Base-by-base conservation (phyloP, 2,888 invertebrate genomes). In the Stenurella melanura region DNA sequence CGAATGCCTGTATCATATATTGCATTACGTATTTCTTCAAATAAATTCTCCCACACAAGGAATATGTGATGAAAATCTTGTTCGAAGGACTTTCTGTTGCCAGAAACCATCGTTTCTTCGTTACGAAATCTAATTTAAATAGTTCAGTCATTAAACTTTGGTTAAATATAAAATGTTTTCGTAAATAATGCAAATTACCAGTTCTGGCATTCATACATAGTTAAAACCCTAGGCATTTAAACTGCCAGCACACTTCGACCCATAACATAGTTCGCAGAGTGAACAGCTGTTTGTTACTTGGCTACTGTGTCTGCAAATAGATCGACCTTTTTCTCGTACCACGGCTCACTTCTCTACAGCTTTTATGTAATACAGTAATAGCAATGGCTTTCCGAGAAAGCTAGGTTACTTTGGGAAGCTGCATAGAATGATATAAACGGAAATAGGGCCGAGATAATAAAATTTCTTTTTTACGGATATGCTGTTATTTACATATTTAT, bases 251-350 rank as follows among this genome's bases (percentile, higher is more conserved):
- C 61, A 26, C 70, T 19, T n/a, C 42, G 19, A 60, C n/a, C 19
- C 58, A 60, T 70, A 58, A 70, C 34, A 64, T 64, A 42, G 42
- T 60, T 60, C 60, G 21, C 34, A 60, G 19, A 64, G 11, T 38
- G 58, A 68, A 74, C 74, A 74, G 68, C 74, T 74, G 74, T 74
- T 74, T 50, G 58, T 69, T 74, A 63, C 61, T 74, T 34, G 74
- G 63, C 74, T 74, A 69, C 61, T 74, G 74, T 60, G 50, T 69
- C 74, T 69, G 69, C 68, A 74, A 74, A 74, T 74, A 74, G 74
- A 74, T 74, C 74, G 74, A 74, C 74, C 74, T 74, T 74, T 74
- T 74, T 68, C 67, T 60, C 69, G 50, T 73, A 42, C 64, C 19
- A 38, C 61, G 66, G 57, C 66, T 73, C 50, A 66, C 73, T 64